Evolutionary conservation across 2,797 vertebrate genomes (phyloP).

Genomic region (Kryptolebias ocellatus): DNA sequence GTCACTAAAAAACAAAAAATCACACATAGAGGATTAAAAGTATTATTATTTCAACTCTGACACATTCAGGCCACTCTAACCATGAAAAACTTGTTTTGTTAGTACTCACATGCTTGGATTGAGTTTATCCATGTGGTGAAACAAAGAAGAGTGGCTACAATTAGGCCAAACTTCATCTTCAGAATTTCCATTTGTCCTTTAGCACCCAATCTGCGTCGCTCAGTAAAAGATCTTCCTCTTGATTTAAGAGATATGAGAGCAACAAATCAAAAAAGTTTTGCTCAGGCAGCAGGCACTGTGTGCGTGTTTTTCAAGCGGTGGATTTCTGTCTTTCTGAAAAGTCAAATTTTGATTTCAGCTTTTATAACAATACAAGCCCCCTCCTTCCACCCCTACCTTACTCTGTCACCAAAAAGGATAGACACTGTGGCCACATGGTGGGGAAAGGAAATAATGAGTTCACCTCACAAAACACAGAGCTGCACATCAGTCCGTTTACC

Average conservation of each 20-base stretch:
- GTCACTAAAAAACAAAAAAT: constrained; percentile 39
- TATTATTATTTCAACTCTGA: background rate
- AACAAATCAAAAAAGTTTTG: background rate
- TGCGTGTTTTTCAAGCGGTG: background rate
- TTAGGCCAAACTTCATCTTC: constrained; percentile 50
- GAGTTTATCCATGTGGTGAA: constrained; percentile 35
- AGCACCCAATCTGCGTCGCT: background rate
- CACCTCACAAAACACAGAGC: constrained; percentile 9
- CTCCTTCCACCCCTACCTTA: constrained; percentile 2
- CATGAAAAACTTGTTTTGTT: background rate
- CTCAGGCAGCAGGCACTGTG: background rate
- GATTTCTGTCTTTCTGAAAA: constrained; percentile 15
- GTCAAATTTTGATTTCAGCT: background rate
- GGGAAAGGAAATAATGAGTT: constrained; percentile 55
- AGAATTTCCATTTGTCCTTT: constrained; percentile 12
- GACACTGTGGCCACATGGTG: constrained; percentile 1
- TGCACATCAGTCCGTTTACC: constrained; percentile 24
- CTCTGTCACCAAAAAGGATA: background rate
- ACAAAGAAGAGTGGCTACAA: constrained; percentile 47
- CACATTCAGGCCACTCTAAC: background rate
- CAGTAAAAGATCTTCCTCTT: background rate
- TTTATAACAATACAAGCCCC: constrained; percentile 32
- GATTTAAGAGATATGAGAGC: background rate
- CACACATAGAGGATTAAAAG: too few species aligned
- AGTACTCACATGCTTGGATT: constrained; percentile 60